Base-by-base conservation (phyloP, 2,113 vertebrate species). In the Alectura lathami region DNA sequence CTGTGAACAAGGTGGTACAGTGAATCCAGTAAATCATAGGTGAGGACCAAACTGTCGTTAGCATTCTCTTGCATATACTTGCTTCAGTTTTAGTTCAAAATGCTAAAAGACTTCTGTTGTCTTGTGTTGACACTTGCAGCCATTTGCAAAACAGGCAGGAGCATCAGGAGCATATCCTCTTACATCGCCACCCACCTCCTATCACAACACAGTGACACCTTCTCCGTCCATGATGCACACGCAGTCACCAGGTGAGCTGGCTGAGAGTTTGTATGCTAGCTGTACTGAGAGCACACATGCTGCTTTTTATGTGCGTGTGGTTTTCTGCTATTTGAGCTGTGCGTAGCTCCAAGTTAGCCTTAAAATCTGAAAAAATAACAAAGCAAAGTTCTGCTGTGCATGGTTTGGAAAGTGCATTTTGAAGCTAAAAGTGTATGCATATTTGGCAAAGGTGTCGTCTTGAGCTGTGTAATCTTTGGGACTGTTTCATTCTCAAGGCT, bases 221-320 rank as follows among this genome's bases (percentile, higher is more conserved):
- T 99, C 99, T 57, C 99, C 99, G 0, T 99, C 99, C 89, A 99
- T 99, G 99, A 99, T 99, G 98, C 99, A 99, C 94, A 99, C 99
- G 2, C 99, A 99, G 95, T 99, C 99, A 60, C 99, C 99, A 98
- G 99, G 99, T 99, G 98, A 97, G 93, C 45, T 40, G 51, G 43
- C 51, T 60, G 59, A 64, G 63, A 30, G 51, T 13, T 38, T 43
- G 54, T 56, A 17, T 72, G 32, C 51, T 76, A 4, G 24, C 62
- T 8, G 8, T 69, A 8, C 78, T 56, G 43, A 48, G 47, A 60
- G 51, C 43, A n/a, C 0, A 68, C 14, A 27, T 0, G 1, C 38
- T 54, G 36, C 8, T 54, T 14, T 77, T 26, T 47, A 29, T 38
- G 10, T 4, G 1, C 47, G 50, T 11, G 0, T 67, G 13, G 4